These are phyloP conservation scores for Drosophila birchii DNA, from an alignment of 2,888 invertebrate genomes.

Conservation along the genomic window DNA sequence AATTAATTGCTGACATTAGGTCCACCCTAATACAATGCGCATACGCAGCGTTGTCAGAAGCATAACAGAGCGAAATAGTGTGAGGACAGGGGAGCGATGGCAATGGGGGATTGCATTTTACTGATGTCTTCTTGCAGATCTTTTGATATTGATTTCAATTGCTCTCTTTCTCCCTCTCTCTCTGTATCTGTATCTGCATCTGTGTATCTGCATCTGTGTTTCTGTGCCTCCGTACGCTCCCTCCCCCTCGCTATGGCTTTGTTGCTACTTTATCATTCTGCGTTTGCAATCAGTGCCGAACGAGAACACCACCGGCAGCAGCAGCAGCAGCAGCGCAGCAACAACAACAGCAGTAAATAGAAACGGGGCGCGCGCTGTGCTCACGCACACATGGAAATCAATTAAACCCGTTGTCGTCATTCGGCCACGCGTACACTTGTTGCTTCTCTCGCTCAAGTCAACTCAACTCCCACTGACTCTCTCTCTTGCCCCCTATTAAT, in stretches of 20 bases:
- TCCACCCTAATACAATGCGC: conserved; percentile 30
- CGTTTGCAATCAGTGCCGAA: conserved; percentile 60
- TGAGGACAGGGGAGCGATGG: conserved; percentile 5
- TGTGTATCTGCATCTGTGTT: background rate
- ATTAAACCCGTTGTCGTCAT: conserved; percentile 71
- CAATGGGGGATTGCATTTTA: background rate
- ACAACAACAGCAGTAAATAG: conserved; percentile 18
- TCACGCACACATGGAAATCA: conserved; percentile 66
- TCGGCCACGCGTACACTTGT: conserved; percentile 74
- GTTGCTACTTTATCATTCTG: conserved; percentile 61
- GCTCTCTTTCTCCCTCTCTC: background rate
- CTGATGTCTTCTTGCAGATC: conserved; percentile 12
- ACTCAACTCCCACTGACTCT: conserved; percentile 3
- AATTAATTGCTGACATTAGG: background rate
- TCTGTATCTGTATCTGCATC: background rate
- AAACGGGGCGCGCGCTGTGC: conserved; percentile 42
- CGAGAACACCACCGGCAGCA: conserved; percentile 1
- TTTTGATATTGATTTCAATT: conserved; percentile 52
- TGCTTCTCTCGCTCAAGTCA: conserved; percentile 3
- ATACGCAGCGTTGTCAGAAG: conserved; percentile 28
- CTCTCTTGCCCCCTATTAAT: conserved; percentile 4
- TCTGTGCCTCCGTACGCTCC: background rate
- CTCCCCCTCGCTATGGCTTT: conserved; percentile 10
- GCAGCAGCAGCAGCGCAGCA: conserved; percentile 2
- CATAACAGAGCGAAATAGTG: conserved; percentile 5